Percentiles rank a stretch among this genome's conserved stretches.
These are phyloP conservation scores for Urocitellus parryii DNA, from an alignment of 2,113 vertebrate genomes.

Conservation along the genomic window DNA sequence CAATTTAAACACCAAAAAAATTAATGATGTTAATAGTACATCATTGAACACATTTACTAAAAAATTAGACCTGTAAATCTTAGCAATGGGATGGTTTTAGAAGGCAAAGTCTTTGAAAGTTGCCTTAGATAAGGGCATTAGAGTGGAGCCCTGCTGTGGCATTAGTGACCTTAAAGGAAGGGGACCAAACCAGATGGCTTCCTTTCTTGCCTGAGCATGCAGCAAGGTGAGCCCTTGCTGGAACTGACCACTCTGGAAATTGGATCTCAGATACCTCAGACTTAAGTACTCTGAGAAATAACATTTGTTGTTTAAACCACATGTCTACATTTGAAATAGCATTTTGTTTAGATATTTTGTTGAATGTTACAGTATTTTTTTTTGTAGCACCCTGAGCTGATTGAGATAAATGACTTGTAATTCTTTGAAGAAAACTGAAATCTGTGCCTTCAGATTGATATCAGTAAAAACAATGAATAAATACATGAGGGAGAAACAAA, in stretches of 20 bases:
- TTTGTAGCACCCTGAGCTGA: neutral
- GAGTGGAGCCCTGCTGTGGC: too few relatives aligned
- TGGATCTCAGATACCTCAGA: too few relatives aligned
- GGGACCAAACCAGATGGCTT: neutral
- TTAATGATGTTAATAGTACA: neutral
- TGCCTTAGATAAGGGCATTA: neutral
- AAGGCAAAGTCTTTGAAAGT: neutral
- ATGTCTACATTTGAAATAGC: neutral
- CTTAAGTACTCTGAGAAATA: neutral
- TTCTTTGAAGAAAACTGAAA: neutral
- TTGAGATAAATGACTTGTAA: neutral
- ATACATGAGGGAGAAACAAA: neutral
- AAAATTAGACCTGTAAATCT: neutral
- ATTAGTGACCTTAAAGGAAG: neutral
- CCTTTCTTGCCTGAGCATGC: neutral
- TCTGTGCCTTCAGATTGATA: neutral
- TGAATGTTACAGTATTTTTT: neutral
- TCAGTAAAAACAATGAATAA: neutral
- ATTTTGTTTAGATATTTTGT: neutral
- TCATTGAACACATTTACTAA: rapidly evolving
- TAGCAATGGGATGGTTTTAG: neutral
- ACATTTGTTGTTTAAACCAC: neutral
- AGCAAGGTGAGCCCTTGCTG: neutral
- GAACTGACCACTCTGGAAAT: too few relatives aligned
- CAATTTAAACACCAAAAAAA: neutral